A percentile compares a stretch with the other conserved stretches of the same genome.
These are phyloP conservation scores for Girardia tigrina DNA, from an alignment of 2,888 invertebrate genomes.

Conservation along the genomic window DNA sequence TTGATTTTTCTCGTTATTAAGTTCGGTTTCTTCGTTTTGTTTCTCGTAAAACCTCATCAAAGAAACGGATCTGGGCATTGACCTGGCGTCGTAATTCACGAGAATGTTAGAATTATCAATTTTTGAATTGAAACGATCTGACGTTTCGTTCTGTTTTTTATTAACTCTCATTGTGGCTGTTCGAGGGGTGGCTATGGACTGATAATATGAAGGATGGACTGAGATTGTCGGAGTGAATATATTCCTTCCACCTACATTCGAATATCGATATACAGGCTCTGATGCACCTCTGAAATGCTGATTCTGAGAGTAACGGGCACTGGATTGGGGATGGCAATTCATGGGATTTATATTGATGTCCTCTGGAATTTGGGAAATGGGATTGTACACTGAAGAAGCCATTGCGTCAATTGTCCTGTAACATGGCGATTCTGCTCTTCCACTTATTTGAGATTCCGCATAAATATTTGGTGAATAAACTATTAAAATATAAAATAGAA, in stretches of 20 bases:
- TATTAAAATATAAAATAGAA: neutral
- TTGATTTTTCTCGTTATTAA: neutral
- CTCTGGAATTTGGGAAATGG: neutral
- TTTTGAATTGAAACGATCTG: neutral
- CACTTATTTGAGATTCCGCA: slow-evolving; percentile 4
- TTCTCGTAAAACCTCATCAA: neutral
- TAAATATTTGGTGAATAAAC: slow-evolving; percentile 1
- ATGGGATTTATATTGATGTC: neutral
- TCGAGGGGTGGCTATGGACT: neutral
- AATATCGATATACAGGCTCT: slow-evolving; percentile 1
- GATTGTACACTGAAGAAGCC: slow-evolving; percentile 2
- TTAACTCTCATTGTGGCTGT: neutral
- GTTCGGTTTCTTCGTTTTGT: neutral
- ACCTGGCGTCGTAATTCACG: neutral
- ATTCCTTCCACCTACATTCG: neutral
- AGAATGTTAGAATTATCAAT: slow-evolving; percentile 16
- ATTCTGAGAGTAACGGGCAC: neutral
- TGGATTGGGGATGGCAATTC: neutral
- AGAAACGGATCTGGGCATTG: neutral
- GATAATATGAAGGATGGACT: neutral
- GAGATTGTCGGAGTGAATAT: neutral
- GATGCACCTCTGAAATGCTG: neutral
- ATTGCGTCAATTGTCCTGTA: neutral
- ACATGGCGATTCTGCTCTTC: neutral
- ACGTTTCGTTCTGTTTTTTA: slow-evolving; percentile 4